Percentiles rank a stretch among this genome's conserved stretches.
Evolutionary conservation across 2,113 vertebrate species (phyloP).

Genomic region (Caranx ignobilis): DNA sequence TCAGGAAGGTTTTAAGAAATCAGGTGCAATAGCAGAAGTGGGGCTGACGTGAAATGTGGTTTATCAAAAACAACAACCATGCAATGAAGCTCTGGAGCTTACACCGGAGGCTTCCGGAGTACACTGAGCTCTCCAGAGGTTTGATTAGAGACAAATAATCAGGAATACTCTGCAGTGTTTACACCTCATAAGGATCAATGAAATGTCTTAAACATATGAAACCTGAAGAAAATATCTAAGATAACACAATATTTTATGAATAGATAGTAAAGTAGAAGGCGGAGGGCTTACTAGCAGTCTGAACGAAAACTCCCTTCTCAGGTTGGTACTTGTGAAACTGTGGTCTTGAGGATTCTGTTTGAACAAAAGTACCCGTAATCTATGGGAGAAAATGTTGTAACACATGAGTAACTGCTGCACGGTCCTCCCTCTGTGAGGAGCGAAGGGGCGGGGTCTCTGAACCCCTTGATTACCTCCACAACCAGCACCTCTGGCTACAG

Average conservation of each 20-base stretch:
- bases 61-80: neutral
- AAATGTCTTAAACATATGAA: neutral
- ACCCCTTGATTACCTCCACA: slow-evolving; percentile 58
- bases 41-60: neutral
- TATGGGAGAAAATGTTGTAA: slow-evolving; percentile 26
- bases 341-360: slow-evolving; percentile 8
- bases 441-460: slow-evolving; percentile 39
- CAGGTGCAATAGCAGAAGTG: neutral
- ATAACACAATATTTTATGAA: neutral
- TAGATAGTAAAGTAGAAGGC: neutral
- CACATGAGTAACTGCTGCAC: slow-evolving; percentile 28
- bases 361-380: slow-evolving; percentile 4
- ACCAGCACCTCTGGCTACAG: slow-evolving; percentile 65
- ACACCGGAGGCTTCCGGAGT: neutral
- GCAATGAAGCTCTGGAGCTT: neutral
- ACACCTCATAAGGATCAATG: neutral
- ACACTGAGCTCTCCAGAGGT: neutral
- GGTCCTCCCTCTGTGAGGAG: slow-evolving; percentile 9
- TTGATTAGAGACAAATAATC: neutral
- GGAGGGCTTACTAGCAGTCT: neutral
- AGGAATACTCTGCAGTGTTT: neutral
- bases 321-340: neutral
- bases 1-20: neutral
- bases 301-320: slow-evolving; percentile 1
- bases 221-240: too few relatives aligned